These are phyloP conservation scores for Paradoxurus hermaphroditus DNA, from an alignment of 2,113 vertebrate genomes.

Conservation along the genomic window DNA sequence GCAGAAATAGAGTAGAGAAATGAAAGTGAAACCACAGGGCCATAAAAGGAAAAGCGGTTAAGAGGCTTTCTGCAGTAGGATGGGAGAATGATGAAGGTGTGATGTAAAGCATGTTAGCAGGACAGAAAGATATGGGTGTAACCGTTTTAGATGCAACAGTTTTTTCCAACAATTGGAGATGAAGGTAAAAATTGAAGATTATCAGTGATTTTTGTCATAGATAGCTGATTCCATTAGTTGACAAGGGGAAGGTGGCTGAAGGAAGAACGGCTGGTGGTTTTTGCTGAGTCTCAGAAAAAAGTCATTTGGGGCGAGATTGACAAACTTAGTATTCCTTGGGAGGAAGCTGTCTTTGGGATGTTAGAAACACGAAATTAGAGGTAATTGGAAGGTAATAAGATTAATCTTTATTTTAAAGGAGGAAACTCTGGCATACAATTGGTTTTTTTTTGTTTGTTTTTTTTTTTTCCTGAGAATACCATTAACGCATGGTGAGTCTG, in stretches of 20 bases:
- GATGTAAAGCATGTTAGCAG: not conserved
- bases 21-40: not conserved
- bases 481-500: not conserved
- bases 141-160: not conserved
- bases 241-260: not conserved
- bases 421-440: not conserved
- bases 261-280: not conserved
- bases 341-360: not conserved
- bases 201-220: not conserved
- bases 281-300: not conserved
- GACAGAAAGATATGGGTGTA: not conserved
- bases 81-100: not conserved
- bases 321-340: not conserved
- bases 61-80: not conserved
- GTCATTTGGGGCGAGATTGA: not conserved
- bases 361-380: not conserved
- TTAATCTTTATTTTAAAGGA: not conserved
- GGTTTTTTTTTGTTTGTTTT: not conserved
- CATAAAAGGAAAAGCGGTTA: not conserved
- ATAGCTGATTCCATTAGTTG: not conserved
- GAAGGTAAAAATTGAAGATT: not conserved
- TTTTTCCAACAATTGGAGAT: not conserved
- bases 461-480: not conserved
- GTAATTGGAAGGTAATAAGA: not conserved
- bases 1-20: not conserved